Percentiles rank a stretch among this genome's conserved stretches.
Evolutionary conservation across 1,140 invertebrate genomes (phyloP).

Genomic region (Trachymyrmex septentrionalis): DNA sequence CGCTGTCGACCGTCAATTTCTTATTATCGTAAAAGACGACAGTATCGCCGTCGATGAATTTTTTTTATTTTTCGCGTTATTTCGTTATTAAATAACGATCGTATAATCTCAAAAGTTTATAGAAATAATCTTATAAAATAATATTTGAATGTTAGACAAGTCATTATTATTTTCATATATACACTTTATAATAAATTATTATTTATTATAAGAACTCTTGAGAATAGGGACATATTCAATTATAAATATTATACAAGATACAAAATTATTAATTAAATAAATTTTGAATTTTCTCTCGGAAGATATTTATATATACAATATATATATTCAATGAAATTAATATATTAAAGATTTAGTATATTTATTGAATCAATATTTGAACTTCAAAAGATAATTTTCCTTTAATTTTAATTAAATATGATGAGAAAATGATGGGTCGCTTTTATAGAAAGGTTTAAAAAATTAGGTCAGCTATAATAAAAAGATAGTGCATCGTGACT

Average conservation of each 20-base stretch:
- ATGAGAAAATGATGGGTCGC: not conserved
- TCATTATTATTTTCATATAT: not conserved
- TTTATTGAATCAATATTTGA: slow-evolving; percentile 10
- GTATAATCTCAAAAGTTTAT: not conserved
- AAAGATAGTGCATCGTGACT: slow-evolving; percentile 35
- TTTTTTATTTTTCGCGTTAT: not conserved
- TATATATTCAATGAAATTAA: not conserved
- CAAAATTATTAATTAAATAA: not conserved
- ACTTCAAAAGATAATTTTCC: slow-evolving; percentile 12
- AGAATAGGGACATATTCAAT: not conserved
- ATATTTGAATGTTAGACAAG: not conserved
- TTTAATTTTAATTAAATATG: slow-evolving; percentile 47
- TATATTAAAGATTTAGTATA: not conserved
- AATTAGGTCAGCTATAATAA: slow-evolving; percentile 36
- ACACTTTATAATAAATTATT: not conserved
- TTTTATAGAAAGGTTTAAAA: slow-evolving; percentile 34
- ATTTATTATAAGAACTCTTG: not conserved
- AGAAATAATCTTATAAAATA: not conserved
- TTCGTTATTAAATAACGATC: not conserved
- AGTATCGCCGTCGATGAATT: not conserved
- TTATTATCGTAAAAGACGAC: not conserved
- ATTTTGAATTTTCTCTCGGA: not conserved
- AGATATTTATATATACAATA: not conserved
- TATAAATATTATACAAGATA: slow-evolving; percentile 1
- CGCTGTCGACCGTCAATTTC: slow-evolving; percentile 12